Base-by-base conservation (phyloP, 2,113 vertebrate genomes). In the Erinaceus europaeus region DNA sequence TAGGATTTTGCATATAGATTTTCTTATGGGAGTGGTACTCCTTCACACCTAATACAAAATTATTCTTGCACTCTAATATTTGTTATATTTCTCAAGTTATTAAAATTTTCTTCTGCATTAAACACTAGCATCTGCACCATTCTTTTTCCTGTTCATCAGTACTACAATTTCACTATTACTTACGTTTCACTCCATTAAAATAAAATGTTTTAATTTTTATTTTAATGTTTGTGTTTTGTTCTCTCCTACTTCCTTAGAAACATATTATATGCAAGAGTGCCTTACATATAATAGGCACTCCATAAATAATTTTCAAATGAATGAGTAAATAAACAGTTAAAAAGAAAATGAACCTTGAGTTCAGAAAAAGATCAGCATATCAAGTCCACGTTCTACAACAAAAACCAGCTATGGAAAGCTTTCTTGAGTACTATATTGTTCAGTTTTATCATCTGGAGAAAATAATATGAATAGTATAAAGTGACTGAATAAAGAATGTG, bases 381-480 rank as follows among this genome's bases (percentile, higher is more conserved):
- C n/a, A 55, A 84, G 59, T 81, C 46, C 40, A 36, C 34, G 32
- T 62, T 88, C 42, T 3, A 44, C 21, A 50, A 62, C 40, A 44
- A 50, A 75, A 65, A 71, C 25, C 20, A 85, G 65, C 73, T 73
- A 18, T 73, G 46, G 15, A 32, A 88, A 90, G 21, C 21, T 52
- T 61, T 84, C 40, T 9, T 73, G 88, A 79, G n/a, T 20, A 17
- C 10, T 84, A 9, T 77, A 40, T 25, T 32, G 9, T 59, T 84
- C 27, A 57, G 8, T 64, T 88, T 85, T 79, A 53, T 93, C 69
- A 80, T 73, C 55, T 76, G 46, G 34, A 86, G 50, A 90, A 62
- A 61, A 86, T 75, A 85, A 65, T 62, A 36, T 34, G 48, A 78
- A 57, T 29, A 29, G 65, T 38, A 48, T 48, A 76, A 86, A 79